Evolutionary conservation across 2,888 invertebrate species (phyloP).

Genomic region (Lasioglossum villosulum): DNA sequence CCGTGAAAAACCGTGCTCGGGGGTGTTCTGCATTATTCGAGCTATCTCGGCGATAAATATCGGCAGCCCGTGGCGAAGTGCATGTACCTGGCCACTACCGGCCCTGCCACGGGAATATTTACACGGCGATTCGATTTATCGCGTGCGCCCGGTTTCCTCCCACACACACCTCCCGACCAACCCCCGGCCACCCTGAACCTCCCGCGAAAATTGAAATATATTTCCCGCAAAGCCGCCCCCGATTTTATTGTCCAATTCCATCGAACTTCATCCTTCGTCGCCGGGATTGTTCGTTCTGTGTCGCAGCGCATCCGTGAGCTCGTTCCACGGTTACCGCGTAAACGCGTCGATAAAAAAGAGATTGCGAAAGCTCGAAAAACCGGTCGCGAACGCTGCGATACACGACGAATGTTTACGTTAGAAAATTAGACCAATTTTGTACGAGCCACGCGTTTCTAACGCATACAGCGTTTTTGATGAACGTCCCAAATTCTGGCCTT

Average conservation of each 20-base stretch:
- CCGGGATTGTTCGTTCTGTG: neutral
- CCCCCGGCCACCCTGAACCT: neutral
- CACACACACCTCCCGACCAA: neutral
- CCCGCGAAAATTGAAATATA: constrained; percentile 73
- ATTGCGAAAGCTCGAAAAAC: neutral
- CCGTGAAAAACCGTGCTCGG: constrained; percentile 66
- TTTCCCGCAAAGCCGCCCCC: constrained; percentile 63
- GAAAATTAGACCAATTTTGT: too few species aligned
- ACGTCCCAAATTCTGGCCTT: too few species aligned
- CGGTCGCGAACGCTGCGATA: neutral
- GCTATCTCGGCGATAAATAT: constrained; percentile 74
- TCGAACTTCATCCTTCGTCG: constrained; percentile 1
- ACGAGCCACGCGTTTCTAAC: too few species aligned
- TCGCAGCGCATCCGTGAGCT: neutral
- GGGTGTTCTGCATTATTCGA: constrained; percentile 74
- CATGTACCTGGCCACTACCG: constrained; percentile 51
- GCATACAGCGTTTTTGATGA: too few species aligned
- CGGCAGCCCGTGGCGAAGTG: constrained; percentile 55
- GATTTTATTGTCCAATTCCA: constrained; percentile 1
- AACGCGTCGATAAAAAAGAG: neutral
- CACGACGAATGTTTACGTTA: neutral
- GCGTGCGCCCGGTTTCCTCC: constrained; percentile 44
- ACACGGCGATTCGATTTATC: constrained; percentile 72
- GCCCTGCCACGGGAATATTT: constrained; percentile 66
- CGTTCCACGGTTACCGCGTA: neutral